Conservation (phyloP, 2,888 invertebrate species). For the Laothoe populi region DNA sequence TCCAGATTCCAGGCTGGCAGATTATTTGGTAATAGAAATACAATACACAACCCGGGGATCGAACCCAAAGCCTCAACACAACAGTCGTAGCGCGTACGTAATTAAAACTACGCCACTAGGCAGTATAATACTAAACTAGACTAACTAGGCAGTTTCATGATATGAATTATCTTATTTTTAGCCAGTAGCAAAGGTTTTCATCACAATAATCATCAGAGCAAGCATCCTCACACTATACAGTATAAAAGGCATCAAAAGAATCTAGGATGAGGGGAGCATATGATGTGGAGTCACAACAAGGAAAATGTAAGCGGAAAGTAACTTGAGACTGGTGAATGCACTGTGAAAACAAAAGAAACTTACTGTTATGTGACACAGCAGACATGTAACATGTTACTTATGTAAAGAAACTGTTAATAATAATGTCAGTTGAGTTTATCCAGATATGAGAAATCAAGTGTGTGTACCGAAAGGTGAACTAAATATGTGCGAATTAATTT, state of each 20-base stretch:
- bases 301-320: conserved; percentile 15
- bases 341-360: background rate
- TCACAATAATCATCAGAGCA: background rate
- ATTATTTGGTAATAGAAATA: too few species aligned
- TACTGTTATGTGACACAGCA: background rate
- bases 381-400: background rate
- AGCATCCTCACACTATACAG: background rate
- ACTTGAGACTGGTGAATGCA: conserved; percentile 20
- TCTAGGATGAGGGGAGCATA: background rate
- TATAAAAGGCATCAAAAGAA: background rate
- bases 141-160: background rate
- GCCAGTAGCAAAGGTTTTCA: background rate
- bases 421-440: background rate
- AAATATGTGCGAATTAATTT: too few species aligned
- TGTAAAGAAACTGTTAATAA: background rate
- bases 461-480: too few species aligned
- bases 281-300: background rate
- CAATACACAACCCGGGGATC: too few species aligned
- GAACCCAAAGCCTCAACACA: too few species aligned
- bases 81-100: too few species aligned
- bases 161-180: background rate
- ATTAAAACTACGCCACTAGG: too few species aligned
- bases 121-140: too few species aligned
- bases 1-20: too few species aligned
- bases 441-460: too few species aligned